Evolutionary conservation across 1,140 invertebrate species (phyloP), one percentile per base, ranked within the genome.

Genomic region (Whitmania pigra): DNA sequence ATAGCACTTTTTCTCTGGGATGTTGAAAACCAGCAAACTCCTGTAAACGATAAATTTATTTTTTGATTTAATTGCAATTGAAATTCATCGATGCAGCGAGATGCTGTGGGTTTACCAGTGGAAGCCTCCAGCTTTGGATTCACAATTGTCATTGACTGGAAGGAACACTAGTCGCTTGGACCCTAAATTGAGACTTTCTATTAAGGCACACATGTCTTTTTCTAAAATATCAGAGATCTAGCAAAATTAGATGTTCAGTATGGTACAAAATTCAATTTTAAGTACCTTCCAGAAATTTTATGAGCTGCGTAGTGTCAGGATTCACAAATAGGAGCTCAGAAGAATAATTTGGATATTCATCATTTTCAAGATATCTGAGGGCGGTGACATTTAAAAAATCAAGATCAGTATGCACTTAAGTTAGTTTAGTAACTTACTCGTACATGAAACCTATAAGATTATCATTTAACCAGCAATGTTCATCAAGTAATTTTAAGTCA

Each of bases 11-110:
- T 22, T 25, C 29, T n/a, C 11, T 22, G 22, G 22, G 11, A 63
- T 63, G 22, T 63, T n/a, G 11, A 63, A 25, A 63, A 63, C 57
- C 29, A 63, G 29, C 57, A 63, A 63, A n/a, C 57, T 63, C 57
- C 57, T 63, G 11, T 63, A 11, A 13, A 31, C 22, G 22, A 63
- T 15, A 13, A 63, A 49, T 15, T 63, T 63, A 2, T 11, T 17
- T 22, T 25, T n/a, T n/a, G n/a, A n/a, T n/a, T n/a, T n/a, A n/a
- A n/a, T n/a, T n/a, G n/a, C 22, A 63, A n/a, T 1, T 63, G 22
- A 15, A 63, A 63, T 25, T 4, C 57, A 63, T 31, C 15, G 18
- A n/a, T n/a, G 9, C 7, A 20, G 29, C 57, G 11, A 18, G 15
- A 15, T 15, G 20, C 11, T 11, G 29, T 11, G 22, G 20, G 11